These are phyloP conservation scores for Pandemis heparana DNA, from an alignment of 2,888 invertebrate genomes.

Conservation along the genomic window DNA sequence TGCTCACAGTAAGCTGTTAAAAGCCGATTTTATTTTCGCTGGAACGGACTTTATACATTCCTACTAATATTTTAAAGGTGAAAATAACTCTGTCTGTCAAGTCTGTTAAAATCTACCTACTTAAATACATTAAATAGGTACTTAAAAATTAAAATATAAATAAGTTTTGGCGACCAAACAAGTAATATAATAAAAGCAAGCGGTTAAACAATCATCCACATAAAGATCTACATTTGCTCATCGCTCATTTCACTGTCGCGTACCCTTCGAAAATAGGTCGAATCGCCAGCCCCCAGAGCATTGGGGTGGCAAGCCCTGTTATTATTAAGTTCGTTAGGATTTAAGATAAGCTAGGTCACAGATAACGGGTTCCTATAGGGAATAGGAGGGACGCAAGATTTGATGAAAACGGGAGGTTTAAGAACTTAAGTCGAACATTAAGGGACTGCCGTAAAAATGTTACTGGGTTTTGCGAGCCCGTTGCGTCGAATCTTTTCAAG, in stretches of 20 bases:
- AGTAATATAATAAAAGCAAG: not conserved
- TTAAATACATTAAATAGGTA: too few relatives aligned
- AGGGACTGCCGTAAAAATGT: constrained; percentile 17
- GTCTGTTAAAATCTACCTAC: too few relatives aligned
- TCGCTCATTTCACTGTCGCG: constrained; percentile 3
- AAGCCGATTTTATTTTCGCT: too few relatives aligned
- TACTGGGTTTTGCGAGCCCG: constrained; percentile 3
- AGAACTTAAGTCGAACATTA: constrained; percentile 13
- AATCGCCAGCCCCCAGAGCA: not conserved
- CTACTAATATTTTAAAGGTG: not conserved
- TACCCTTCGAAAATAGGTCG: not conserved
- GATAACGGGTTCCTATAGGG: constrained; percentile 27
- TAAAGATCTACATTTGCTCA: not conserved
- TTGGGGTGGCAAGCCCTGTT: constrained; percentile 4
- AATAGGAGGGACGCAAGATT: constrained; percentile 6
- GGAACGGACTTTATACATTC: not conserved
- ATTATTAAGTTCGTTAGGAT: constrained; percentile 38
- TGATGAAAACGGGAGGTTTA: constrained; percentile 5
- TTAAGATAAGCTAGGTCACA: constrained; percentile 29
- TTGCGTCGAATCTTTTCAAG: constrained; percentile 14
- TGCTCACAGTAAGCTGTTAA: not conserved
- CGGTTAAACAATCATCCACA: not conserved
- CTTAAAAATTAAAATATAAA: too few relatives aligned
- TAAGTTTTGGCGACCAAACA: too few relatives aligned
- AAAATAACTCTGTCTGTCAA: too few relatives aligned